Base-by-base conservation (phyloP, 2,113 vertebrate species). In the Gnathonemus longibarbis region DNA sequence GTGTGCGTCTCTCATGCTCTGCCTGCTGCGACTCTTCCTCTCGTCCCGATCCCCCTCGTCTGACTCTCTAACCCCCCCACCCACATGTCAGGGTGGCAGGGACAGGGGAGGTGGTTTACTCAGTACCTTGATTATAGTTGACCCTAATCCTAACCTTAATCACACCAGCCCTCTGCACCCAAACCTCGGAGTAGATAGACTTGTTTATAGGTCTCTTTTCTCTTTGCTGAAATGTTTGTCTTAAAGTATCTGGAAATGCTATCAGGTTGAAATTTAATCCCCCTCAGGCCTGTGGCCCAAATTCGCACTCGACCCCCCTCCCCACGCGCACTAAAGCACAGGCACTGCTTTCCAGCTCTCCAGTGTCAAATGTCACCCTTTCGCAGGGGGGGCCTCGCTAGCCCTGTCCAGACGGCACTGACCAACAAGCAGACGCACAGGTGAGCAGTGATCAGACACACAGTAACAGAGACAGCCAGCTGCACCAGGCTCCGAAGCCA, bases 191-290 rank as follows among this genome's bases (percentile, higher is more conserved):
- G 62, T 13, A 70, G n/a, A 70, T 70, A 70, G 62, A 70, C 62
- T 70, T 70, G 62, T 70, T 70, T 53, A 27, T 93, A 91, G 94
- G 91, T 95, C 93, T 8, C 91, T 48, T 92, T 89, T 10, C 93
- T 91, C 92, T 92, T 88, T 91, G 45, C 83, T 48, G 45, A 84
- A 84, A 91, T 91, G 92, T 84, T 90, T 92, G 93, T 52, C 58
- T 74, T 74, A 85, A 88, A 53, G 87, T 88, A 87, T 88, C 94
- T 11, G 93, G 94, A 93, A 96, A 95, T 95, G 95, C 95, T 96
- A 94, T 92, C 90, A 92, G 92, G 94, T 91, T 31, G 96, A 96
- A 96, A 96, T 96, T 95, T 89, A 95, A 96, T 96, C 93, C 90
- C 84, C 50, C 27, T 53, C 50, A 87, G 50, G 48, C 85, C 85